Evolutionary conservation across 2,797 vertebrate genomes (phyloP), one percentile per base, ranked within the genome.

Genomic region (Lithobates sylvaticus): DNA sequence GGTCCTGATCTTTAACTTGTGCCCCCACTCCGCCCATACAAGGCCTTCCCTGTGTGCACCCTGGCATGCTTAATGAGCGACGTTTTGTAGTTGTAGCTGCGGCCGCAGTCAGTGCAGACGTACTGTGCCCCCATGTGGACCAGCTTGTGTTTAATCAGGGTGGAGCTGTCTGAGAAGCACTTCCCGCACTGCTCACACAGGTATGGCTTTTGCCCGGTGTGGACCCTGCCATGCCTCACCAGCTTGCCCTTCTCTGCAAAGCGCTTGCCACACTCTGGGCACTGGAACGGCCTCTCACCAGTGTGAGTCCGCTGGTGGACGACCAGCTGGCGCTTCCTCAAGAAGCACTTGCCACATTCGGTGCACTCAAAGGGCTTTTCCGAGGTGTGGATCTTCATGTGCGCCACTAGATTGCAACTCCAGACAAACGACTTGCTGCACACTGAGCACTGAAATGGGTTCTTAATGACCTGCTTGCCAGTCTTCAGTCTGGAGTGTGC

Each of bases 231-330:
- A 0, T 91, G 90, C 85, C 88, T 90, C 61, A 88, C 89, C 26
- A 91, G 88, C 58, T 91, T 88, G 61, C 89, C 89, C 47, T 90
- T 91, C 21, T 90, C 89, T 50, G 88, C 89, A 70, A 92, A 92
- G 16, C 86, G 88, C 36, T 90, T 91, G 12, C 89, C 91, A 72
- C 90, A 91, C 36, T 89, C 81, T 2, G 73, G 69, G 65, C 91
- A 92, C 58, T 83, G 83, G 32, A 95, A 96, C 0, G 96, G 96
- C 50, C 94, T 95, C 89, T 97, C 96, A 0, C 95, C 96, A 0
- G 95, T 96, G 91, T 96, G 96, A 79, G 93, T 86, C 13, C 96
- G 93, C 36, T 94, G 95, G 90, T 96, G 96, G 42, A 88, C 88
- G 34, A 86, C 84, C 3, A 91, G 88, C 16, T 89, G 88, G 4